These are phyloP conservation scores for Parapsyche elsis DNA, from an alignment of 1,140 invertebrate genomes.

Conservation along the genomic window DNA sequence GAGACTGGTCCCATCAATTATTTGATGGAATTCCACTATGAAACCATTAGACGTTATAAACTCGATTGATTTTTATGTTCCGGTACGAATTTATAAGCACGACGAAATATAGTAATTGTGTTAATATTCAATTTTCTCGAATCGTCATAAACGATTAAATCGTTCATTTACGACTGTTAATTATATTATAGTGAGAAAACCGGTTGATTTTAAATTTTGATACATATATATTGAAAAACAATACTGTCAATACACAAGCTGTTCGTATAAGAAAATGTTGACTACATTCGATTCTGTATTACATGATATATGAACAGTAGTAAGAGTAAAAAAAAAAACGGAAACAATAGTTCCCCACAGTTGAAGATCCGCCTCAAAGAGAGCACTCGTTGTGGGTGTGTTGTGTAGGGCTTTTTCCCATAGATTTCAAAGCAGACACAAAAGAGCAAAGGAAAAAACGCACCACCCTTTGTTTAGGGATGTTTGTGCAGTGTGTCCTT, in stretches of 20 bases:
- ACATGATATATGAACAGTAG: background rate
- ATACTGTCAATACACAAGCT: no score
- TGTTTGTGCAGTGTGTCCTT: slow-evolving; percentile 25
- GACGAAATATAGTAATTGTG: no score
- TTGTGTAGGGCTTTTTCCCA: slow-evolving; percentile 16
- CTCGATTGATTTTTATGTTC: background rate
- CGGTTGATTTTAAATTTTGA: no score
- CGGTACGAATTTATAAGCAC: background rate
- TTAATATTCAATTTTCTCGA: no score
- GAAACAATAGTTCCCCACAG: background rate
- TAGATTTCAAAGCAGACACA: slow-evolving; percentile 24
- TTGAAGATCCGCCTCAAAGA: no score
- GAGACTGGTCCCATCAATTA: slow-evolving; percentile 17
- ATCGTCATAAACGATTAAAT: no score
- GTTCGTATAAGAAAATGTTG: background rate
- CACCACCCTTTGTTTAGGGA: background rate
- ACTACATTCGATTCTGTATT: background rate
- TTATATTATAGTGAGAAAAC: no score
- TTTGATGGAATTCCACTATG: background rate
- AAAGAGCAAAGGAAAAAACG: slow-evolving; percentile 26
- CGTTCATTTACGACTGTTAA: no score
- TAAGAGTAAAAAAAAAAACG: background rate
- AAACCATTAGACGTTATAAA: background rate
- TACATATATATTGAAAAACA: no score
- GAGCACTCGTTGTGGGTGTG: background rate